A percentile compares a stretch with the other conserved stretches of the same genome.
Conservation (phyloP, 2,797 vertebrate species). For the Melanotaenia parkinsoni region DNA sequence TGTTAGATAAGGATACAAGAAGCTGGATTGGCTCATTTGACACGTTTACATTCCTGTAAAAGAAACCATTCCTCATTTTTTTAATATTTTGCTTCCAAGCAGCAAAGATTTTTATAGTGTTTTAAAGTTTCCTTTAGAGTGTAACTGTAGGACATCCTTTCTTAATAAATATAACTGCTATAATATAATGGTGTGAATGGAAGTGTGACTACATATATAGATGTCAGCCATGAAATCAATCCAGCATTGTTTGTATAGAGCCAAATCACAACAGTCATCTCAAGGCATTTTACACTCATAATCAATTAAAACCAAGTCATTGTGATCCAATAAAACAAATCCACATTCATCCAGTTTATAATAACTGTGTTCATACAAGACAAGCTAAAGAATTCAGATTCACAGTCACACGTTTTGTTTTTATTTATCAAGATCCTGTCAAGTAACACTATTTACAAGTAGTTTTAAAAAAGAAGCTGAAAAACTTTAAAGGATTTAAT, state of each 20-base stretch:
- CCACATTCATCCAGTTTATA: too few relatives aligned
- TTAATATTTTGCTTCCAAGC: not conserved
- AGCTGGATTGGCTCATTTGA: not conserved
- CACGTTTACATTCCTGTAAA: not conserved
- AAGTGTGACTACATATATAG: not conserved
- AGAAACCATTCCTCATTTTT: not conserved
- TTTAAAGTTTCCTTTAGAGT: not conserved
- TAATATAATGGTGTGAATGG: too few relatives aligned
- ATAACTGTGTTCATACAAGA: too few relatives aligned
- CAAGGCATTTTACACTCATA: too few relatives aligned
- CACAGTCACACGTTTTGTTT: not conserved
- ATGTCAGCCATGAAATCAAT: not conserved
- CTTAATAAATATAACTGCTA: not conserved
- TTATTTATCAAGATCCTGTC: constrained; percentile 2
- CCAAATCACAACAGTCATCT: too few relatives aligned
- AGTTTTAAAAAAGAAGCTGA: not conserved
- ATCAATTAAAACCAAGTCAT: too few relatives aligned
- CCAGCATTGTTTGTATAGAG: too few relatives aligned
- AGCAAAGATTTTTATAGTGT: not conserved
- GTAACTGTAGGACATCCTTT: not conserved
- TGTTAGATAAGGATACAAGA: not conserved
- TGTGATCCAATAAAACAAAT: too few relatives aligned
- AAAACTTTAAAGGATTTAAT: too few relatives aligned
- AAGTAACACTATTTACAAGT: not conserved
- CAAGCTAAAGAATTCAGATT: not conserved